Conservation (phyloP, 2,888 invertebrate genomes). For the Agrotis puta region DNA sequence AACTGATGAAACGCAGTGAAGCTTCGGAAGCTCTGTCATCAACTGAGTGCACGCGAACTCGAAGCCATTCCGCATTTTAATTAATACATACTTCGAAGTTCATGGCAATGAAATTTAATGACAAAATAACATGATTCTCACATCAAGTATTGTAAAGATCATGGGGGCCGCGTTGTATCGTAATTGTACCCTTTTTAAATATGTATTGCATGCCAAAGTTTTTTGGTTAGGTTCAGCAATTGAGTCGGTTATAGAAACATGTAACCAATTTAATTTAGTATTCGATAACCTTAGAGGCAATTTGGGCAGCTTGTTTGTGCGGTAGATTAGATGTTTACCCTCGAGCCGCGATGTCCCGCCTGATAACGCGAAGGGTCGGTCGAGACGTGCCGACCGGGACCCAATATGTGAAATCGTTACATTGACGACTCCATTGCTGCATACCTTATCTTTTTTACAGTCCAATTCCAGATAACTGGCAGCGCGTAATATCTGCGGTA, state of each 20-base stretch:
- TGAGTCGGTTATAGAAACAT: conserved; percentile 74
- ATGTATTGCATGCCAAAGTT: conserved; percentile 59
- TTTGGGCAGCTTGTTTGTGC: conserved; percentile 85
- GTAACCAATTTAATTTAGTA: conserved; percentile 86
- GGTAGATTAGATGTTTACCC: conserved; percentile 86
- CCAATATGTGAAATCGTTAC: conserved; percentile 81
- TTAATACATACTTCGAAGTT: conserved; percentile 16
- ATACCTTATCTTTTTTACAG: conserved; percentile 81
- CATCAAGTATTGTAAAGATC: conserved; percentile 43
- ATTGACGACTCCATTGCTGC: conserved; percentile 82
- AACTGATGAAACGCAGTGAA: conserved; percentile 18
- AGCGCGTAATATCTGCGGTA: conserved; percentile 62
- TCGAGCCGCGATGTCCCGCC: conserved; percentile 83
- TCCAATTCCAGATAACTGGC: conserved; percentile 74
- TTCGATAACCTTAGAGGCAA: conserved; percentile 86
- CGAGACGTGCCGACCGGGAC: conserved; percentile 80
- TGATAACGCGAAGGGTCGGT: conserved; percentile 82
- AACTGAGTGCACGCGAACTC: background rate
- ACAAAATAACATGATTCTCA: conserved; percentile 24
- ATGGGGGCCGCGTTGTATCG: conserved; percentile 24
- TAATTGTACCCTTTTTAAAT: conserved; percentile 52
- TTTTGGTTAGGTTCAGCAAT: conserved; percentile 69
- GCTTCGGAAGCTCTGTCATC: conserved; percentile 25
- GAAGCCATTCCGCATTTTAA: conserved; percentile 15
- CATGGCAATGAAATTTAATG: conserved; percentile 35